Conservation (phyloP, 2,113 vertebrate species). For the Cyanistes caeruleus region DNA sequence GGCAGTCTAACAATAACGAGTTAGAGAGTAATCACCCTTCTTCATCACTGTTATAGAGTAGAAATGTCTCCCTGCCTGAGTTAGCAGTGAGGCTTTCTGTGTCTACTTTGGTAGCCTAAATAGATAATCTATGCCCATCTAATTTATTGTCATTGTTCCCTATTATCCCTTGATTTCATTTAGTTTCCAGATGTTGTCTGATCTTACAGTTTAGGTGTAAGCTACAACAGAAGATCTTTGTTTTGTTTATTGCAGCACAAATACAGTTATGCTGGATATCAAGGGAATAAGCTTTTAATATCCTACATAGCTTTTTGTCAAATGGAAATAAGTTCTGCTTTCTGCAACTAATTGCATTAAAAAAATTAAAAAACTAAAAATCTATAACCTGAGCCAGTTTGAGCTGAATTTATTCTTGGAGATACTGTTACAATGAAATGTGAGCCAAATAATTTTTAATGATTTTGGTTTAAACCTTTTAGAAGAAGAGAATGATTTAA, state of each 20-base stretch:
- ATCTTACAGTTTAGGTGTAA: neutral
- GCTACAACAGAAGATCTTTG: neutral
- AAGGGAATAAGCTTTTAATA: slow-evolving; percentile 14
- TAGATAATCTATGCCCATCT: neutral
- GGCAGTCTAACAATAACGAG: neutral
- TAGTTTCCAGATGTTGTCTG: slow-evolving; percentile 18
- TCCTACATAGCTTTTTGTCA: neutral
- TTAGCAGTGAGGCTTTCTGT: neutral
- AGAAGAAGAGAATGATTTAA: slow-evolving; percentile 27
- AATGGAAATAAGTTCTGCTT: neutral
- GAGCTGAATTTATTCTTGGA: slow-evolving; percentile 5
- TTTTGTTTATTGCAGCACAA: slow-evolving; percentile 28
- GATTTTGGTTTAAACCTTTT: slow-evolving; percentile 15
- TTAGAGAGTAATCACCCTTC: neutral
- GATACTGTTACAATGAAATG: neutral
- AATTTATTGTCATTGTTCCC: slow-evolving; percentile 2
- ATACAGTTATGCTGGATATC: neutral
- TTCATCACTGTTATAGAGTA: neutral
- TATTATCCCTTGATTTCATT: neutral
- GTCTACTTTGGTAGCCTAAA: neutral
- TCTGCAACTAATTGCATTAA: neutral
- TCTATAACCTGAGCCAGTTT: neutral
- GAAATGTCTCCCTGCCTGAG: neutral
- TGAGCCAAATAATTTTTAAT: slow-evolving; percentile 35
- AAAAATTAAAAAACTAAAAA: neutral